A percentile compares a stretch with the other conserved stretches of the same genome.
phyloP scores from a whole-genome alignment of 2,113 vertebrate species.

The Brienomyrus brachyistius region DNA sequence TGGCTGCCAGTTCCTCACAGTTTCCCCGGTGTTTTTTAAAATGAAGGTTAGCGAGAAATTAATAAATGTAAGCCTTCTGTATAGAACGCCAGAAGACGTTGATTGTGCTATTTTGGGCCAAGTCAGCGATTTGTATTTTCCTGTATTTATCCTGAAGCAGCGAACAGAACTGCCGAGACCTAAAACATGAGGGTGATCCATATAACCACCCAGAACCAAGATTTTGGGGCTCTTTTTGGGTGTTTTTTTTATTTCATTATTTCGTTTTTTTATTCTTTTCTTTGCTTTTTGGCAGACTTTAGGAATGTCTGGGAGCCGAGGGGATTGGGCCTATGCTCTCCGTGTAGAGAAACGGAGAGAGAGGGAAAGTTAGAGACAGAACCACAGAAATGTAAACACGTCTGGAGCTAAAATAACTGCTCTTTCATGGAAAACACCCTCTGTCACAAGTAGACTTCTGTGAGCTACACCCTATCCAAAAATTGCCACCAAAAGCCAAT shows the following conservation, averaged over 20 bases:
- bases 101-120: neutral
- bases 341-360: constrained; percentile 74
- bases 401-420: constrained; percentile 88
- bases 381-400: constrained; percentile 95
- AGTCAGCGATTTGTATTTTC: neutral
- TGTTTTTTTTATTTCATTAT: constrained; percentile 60
- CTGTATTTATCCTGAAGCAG: constrained; percentile 34
- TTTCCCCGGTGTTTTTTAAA: neutral
- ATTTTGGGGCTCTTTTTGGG: constrained; percentile 66
- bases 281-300: constrained; percentile 79
- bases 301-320: constrained; percentile 86
- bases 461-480: constrained; percentile 71
- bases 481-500: constrained; percentile 72
- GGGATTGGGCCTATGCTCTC: constrained; percentile 66
- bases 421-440: constrained; percentile 86
- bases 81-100: neutral
- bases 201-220: constrained; percentile 44
- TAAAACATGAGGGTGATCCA: constrained; percentile 34
- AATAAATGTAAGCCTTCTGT: neutral
- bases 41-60: neutral
- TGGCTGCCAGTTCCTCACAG: neutral
- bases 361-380: constrained; percentile 86
- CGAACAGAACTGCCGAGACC: constrained; percentile 58
- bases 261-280: constrained; percentile 33
- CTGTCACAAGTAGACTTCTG: constrained; percentile 77